Evolutionary conservation across 2,113 vertebrate species (phyloP).

Genomic region (Menidia beryllina): DNA sequence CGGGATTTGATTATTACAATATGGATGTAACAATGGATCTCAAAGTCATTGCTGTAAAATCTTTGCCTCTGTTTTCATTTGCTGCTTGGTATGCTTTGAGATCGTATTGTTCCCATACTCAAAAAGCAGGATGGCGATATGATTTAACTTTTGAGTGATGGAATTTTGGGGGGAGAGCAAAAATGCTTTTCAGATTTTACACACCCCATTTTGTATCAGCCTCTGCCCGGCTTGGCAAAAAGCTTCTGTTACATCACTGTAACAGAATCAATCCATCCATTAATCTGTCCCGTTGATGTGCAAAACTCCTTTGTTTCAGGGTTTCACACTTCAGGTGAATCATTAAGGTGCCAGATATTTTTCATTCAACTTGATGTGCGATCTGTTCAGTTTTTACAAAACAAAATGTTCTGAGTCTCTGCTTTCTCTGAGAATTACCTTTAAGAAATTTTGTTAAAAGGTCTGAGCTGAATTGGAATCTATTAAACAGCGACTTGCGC

Average conservation of each 20-base stretch:
- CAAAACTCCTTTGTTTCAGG: not conserved
- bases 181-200: not conserved
- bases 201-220: not conserved
- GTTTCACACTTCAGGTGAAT: too few species aligned
- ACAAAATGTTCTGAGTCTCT: too few species aligned
- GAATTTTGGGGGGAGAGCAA: not conserved
- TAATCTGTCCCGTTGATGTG: not conserved
- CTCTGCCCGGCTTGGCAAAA: not conserved
- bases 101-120: not conserved
- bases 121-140: not conserved
- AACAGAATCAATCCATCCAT: not conserved
- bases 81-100: not conserved
- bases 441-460: too few species aligned
- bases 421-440: too few species aligned
- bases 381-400: too few species aligned
- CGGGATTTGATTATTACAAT: constrained; percentile 42
- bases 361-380: too few species aligned
- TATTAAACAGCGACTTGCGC: too few species aligned
- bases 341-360: too few species aligned
- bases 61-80: not conserved
- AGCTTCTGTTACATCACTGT: not conserved
- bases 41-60: not conserved
- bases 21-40: constrained; percentile 4
- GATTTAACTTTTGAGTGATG: not conserved
- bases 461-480: too few species aligned